Evolutionary conservation across 2,113 vertebrate species (phyloP), one percentile per base, ranked within the genome.

Genomic region (Salvelinus namaycush): DNA sequence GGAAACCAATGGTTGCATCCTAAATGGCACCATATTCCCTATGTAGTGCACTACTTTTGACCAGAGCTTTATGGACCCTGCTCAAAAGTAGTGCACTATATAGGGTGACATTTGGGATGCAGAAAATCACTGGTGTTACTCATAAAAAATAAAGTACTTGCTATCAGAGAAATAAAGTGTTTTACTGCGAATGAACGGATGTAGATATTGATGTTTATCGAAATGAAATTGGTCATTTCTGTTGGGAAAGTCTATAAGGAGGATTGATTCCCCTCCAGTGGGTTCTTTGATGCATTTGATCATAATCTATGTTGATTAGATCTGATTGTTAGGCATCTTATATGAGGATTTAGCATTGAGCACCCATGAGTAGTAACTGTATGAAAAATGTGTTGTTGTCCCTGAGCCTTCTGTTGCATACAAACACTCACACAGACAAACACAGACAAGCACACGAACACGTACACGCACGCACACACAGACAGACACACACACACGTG

Each of bases 301-400:
- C 81, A 77, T 72, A 69, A 73, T 79, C 75, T 82, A 62, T 70
- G 49, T 70, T 82, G 84, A 92, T 90, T 88, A 85, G 31, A 79
- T 73, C 48, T 81, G 76, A 64, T 76, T 79, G 80, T 79, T 88
- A 84, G 82, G 75, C 57, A 57, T 89, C 78, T 81, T 86, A 83
- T 78, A 76, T 34, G 70, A 66, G 67, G 64, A 75, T 81, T 86
- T 83, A 64, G 87, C 84, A 74, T 82, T 79, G 80, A 86, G 77
- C 80, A 78, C 70, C 85, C 75, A 83, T 80, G 84, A 89, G 81
- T 72, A 69, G 76, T 81, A 80, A 80, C 68, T 54, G 78, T 76
- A 80, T 80, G 74, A 83, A 77, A 86, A 84, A 89, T 85, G 74
- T 86, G 78, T 78, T 77, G 67, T 74, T 83, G 67, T 77, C 60